Base-by-base conservation (phyloP, 1,140 invertebrate species). In the Galendromus occidentalis region DNA sequence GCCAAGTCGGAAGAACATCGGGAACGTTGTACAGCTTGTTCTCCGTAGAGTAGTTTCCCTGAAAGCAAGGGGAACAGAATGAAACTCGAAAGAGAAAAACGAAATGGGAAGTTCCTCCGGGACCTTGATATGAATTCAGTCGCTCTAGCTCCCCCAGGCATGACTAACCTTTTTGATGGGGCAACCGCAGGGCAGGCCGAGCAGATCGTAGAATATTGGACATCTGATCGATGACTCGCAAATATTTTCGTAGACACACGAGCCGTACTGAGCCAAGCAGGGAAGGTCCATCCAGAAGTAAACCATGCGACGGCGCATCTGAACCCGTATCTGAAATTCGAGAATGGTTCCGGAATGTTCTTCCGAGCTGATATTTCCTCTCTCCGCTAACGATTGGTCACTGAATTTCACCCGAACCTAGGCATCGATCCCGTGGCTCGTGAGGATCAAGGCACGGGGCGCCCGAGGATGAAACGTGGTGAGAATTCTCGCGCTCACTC, bases 221-320 rank as follows among this genome's bases (percentile, higher is more conserved):
- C 51, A 59, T 25, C 25, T 59, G 12, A 59, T 59, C 2, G 51
- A 29, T 25, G 51, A 59, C 25, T 59, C 51, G 22, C 51, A 59
- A 22, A 59, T 59, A 33, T 59, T 59, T 14, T 59, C 51, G 51
- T 59, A 59, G 25, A 59, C 51, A 9, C 51, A 59, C 22, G 51
- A 59, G 51, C 51, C 51, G 51, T 59, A 59, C 25, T n/a, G 17
- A 59, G 51, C 51, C 25, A 59, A 25, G 9, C 51, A 59, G 14
- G 51, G 51, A 9, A 59, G 51, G 9, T 59, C 51, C 51, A 59
- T 59, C 51, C 51, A 59, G 22, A 59, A 59, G 33, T 59, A 59
- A 4, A 59, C 51, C 51, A 59, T 59, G 33, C 51, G 51, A 25
- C 51, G 51, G 17, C 51, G 51, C 51, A 59, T 59, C 25, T 33